Conservation (phyloP, 2,113 vertebrate species). For the zebrafish (Danio rerio) region GRCz12tu NC_133181.1:29872001-29872500, state of each 20-base stretch:
- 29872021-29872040: conserved; percentile 4
- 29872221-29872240: conserved; percentile 79
- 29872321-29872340: neutral
- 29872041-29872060: neutral
- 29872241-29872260: conserved; percentile 73
- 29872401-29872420: neutral
- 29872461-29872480: neutral
- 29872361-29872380: neutral
- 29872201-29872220: conserved; percentile 83
- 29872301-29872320: neutral
- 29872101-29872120: neutral
- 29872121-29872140: conserved; percentile 38
- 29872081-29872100: conserved; percentile 14
- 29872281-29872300: conserved; percentile 45
- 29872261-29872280: conserved; percentile 78
- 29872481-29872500: neutral
- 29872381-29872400: neutral
- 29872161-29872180: conserved; percentile 84
- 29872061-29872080: conserved; percentile 30
- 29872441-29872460: neutral
- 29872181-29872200: conserved; percentile 83
- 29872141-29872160: conserved; percentile 55
- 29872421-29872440: neutral
- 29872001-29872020: conserved; percentile 3
- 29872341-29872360: neutral